Percentiles rank a stretch among this genome's conserved stretches.
These are phyloP conservation scores for Camponotus fellah DNA, from an alignment of 2,888 invertebrate species.

Conservation along the genomic window DNA sequence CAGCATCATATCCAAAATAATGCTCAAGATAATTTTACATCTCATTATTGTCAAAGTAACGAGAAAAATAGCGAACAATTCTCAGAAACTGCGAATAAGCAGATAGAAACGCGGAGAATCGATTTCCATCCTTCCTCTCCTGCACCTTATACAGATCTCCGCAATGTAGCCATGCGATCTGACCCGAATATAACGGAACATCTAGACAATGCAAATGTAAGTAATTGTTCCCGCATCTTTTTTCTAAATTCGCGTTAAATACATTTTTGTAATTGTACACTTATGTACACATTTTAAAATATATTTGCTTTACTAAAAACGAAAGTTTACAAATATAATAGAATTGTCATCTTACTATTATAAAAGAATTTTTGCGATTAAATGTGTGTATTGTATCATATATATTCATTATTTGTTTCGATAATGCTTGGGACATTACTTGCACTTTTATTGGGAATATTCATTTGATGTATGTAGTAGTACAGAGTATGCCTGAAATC, in stretches of 20 bases:
- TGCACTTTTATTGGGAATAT: conserved; percentile 60
- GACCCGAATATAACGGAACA: conserved; percentile 76
- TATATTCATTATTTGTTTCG: conserved; percentile 38
- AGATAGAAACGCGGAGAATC: conserved; percentile 57
- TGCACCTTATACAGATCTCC: conserved; percentile 78
- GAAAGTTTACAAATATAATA: conserved; percentile 1
- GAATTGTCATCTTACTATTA: conserved; percentile 28
- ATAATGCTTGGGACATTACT: conserved; percentile 68
- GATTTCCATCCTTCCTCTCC: conserved; percentile 61
- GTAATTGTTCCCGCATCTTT: conserved; percentile 79
- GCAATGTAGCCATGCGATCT: conserved; percentile 80
- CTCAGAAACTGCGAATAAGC: conserved; percentile 58
- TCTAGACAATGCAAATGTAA: conserved; percentile 80
- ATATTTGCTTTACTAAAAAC: conserved; percentile 22
- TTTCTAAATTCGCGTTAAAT: conserved; percentile 36
- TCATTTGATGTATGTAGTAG: not conserved
- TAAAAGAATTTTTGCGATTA: conserved; percentile 5
- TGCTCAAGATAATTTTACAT: not conserved
- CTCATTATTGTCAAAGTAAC: not conserved
- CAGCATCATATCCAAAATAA: conserved; percentile 9
- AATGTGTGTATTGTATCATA: conserved; percentile 12
- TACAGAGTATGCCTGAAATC: conserved; percentile 15
- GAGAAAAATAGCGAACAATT: conserved; percentile 19
- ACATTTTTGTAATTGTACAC: conserved; percentile 25
- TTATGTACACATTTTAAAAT: conserved; percentile 6